Base-by-base conservation (phyloP, 2,888 invertebrate genomes). In the Drosophila eohydei region DNA sequence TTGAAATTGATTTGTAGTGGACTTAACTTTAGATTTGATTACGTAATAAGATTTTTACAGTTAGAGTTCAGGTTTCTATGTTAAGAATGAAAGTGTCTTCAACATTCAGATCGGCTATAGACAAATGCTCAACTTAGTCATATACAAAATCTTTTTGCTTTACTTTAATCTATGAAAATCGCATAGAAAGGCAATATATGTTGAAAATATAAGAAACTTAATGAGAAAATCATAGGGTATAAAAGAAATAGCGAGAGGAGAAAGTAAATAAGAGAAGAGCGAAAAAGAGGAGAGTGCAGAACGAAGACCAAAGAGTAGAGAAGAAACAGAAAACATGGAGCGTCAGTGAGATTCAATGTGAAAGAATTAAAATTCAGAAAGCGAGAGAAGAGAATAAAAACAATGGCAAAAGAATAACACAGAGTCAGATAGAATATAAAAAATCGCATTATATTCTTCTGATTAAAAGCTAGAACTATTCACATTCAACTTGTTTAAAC, bases 1-100 rank as follows among this genome's bases (percentile, higher is more conserved):
- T 75, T n/a, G 40, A 52, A 34, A 34, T 8, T 34, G 34, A 34
- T 56, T 70, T n/a, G 40, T 44, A 34, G 2, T 8, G 5, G 8
- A 34, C 0, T 8, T 34, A 34, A 8, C 34, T 2, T 34, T 8
- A 6, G 8, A 2, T 34, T 6, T 8, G 7, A 8, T 34, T 34
- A 34, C 8, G 5, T 7, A 34, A 8, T 34, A 8, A 8, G 0
- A 8, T 8, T 34, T 34, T 4, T 34, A 8, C 8, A 34, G 34
- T 34, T 6, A 8, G 8, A 34, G 34, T 34, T 34, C 0, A 34
- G 34, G 34, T 34, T 6, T 34, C 8, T 34, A 8, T 34, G 7
- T 8, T 34, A 34, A 1, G 34, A 34, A 8, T 34, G 0, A 2
- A 34, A 34, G 34, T 34, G 5, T 34, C 8, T 8, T 34, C 8